Conservation (phyloP, 2,113 vertebrate genomes). For the Corvus cornix region DNA sequence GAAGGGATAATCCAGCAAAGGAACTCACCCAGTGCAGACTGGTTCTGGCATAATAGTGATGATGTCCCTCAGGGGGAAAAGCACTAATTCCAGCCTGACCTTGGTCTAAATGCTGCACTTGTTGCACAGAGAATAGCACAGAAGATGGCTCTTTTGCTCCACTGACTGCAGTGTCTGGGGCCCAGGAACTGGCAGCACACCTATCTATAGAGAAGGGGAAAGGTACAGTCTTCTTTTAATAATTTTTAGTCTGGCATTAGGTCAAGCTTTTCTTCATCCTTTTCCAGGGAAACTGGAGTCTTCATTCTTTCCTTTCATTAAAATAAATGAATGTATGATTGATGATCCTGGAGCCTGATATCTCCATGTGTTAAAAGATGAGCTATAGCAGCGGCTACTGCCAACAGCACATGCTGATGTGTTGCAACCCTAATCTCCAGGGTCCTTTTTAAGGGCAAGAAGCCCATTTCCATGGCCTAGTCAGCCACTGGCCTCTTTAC, state of each 20-base stretch:
- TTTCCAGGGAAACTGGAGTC: background rate
- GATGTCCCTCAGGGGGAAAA: background rate
- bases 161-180: background rate
- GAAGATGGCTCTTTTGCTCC: background rate
- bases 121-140: background rate
- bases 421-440: background rate
- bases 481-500: background rate
- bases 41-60: background rate
- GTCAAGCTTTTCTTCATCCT: slow-evolving; percentile 11
- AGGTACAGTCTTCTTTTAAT: background rate
- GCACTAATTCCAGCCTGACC: background rate
- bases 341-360: background rate
- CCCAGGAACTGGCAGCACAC: background rate
- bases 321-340: slow-evolving; percentile 15
- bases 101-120: background rate
- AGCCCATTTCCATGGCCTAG: background rate
- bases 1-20: background rate
- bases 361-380: slow-evolving; percentile 23
- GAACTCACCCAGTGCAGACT: background rate
- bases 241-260: background rate
- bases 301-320: background rate
- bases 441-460: background rate
- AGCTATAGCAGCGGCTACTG: background rate
- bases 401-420: slow-evolving; percentile 25
- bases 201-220: background rate